A percentile compares a stretch with the other conserved stretches of the same genome.
Evolutionary conservation across 2,113 vertebrate species (phyloP).

Genomic region (Octodon degus): DNA sequence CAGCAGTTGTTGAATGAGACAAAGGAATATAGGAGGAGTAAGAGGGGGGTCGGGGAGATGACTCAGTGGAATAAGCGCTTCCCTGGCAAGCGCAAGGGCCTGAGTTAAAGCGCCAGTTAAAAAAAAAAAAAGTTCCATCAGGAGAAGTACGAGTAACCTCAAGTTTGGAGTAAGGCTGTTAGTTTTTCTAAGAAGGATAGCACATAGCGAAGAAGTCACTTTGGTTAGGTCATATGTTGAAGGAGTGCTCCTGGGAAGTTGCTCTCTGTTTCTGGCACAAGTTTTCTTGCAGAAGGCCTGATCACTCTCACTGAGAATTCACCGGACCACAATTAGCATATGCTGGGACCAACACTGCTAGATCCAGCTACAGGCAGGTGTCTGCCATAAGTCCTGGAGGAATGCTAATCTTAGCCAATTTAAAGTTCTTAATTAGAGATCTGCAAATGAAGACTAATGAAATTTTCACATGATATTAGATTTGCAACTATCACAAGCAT

Average conservation of each 20-base stretch:
- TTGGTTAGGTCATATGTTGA: neutral
- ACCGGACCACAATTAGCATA: neutral
- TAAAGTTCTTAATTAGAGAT: slow-evolving; percentile 61
- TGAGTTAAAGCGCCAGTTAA: too few species aligned
- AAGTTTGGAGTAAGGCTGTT: neutral
- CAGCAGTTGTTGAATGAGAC: neutral
- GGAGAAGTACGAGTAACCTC: neutral
- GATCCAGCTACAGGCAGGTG: slow-evolving; percentile 14
- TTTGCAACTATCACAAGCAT: neutral
- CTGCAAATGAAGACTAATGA: slow-evolving; percentile 25
- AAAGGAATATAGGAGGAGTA: neutral
- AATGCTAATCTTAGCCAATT: neutral
- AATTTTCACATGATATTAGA: slow-evolving; percentile 14
- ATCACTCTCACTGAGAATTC: neutral
- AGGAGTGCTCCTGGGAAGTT: neutral
- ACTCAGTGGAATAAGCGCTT: too few species aligned
- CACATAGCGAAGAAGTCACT: neutral
- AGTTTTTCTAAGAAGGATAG: slow-evolving; percentile 7
- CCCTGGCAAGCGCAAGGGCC: too few species aligned
- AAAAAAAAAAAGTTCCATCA: too few species aligned
- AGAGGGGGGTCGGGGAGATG: too few species aligned
- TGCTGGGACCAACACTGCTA: neutral
- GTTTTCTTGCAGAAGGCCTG: too few species aligned
- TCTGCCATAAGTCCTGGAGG: neutral
- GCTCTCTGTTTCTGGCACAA: neutral